Percentiles rank a stretch among this genome's conserved stretches.
These are phyloP conservation scores for Oligia latruncula DNA, from an alignment of 2,888 invertebrate species.

Conservation along the genomic window DNA sequence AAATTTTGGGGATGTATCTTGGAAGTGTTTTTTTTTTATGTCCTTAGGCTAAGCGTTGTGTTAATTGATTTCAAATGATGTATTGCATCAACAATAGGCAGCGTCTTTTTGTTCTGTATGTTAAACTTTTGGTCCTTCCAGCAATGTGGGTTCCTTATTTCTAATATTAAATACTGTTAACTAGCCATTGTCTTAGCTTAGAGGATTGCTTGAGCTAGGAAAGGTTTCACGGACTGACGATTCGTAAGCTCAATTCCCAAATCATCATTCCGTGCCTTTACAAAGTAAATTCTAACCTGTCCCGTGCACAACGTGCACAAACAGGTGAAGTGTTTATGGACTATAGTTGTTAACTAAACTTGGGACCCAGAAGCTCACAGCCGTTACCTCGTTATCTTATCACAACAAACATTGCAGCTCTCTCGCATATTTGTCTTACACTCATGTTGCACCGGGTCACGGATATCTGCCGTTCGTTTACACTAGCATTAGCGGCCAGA, in stretches of 20 bases:
- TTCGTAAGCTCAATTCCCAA: background rate
- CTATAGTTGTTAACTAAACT: background rate
- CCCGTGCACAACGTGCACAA: background rate
- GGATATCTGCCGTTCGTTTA: slow-evolving; percentile 17
- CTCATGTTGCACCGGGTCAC: slow-evolving; percentile 6
- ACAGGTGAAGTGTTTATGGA: background rate
- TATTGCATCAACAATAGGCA: background rate
- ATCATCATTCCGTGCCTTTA: background rate
- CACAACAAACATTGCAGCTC: slow-evolving; percentile 25
- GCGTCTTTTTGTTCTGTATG: background rate
- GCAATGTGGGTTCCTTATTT: background rate
- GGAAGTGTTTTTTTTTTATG: background rate
- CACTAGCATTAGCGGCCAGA: too few species aligned
- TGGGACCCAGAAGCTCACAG: slow-evolving; percentile 2
- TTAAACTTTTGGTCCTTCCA: background rate
- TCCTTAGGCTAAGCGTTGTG: background rate
- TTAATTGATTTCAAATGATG: background rate
- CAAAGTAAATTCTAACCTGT: background rate
- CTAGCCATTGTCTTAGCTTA: background rate
- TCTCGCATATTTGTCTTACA: slow-evolving; percentile 20
- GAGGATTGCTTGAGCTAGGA: background rate
- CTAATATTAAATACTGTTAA: background rate
- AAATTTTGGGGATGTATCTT: too few species aligned
- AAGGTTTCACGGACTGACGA: background rate
- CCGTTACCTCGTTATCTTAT: slow-evolving; percentile 35